Evolutionary conservation across 2,113 vertebrate species (phyloP), one percentile per base, ranked within the genome.

Genomic region (Sylvilagus bachmani): DNA sequence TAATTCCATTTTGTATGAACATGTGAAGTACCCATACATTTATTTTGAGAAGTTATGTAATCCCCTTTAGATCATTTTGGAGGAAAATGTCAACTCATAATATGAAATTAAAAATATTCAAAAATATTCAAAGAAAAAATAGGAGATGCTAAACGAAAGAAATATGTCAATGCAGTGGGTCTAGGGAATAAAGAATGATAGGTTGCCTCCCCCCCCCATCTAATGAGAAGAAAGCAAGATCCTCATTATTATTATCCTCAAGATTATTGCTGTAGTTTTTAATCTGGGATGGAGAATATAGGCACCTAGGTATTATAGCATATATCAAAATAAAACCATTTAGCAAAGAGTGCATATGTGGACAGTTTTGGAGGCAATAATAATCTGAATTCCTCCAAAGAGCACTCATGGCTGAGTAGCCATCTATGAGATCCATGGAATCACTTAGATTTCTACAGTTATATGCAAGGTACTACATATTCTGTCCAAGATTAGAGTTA

Each of bases 321-420:
- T 61, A n/a, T 29, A 31, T 62, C 38, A 81, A 69, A 90, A 70
- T 93, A 77, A 90, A 86, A 27, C 10, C 14, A 88, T 71, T 91
- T 16, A 44, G 44, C 11, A 11, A 44, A 53, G 38, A 70, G 64
- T 13, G 44, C 21, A 5, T 44, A 71, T 25, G 8, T 31, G 49
- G 38, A 91, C 17, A 66, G 10, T 1, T 33, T 51, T 61, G 53
- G 2, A 24, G 25, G 13, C 8, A 66, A 51, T 83, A 64, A 64
- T 31, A 33, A 79, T 79, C 19, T 88, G 24, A 73, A 84, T 79
- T 94, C 24, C 55, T 38, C 31, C n/a, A 74, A 55, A 22, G 55
- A 58, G 66, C 36, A 67, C 24, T 27, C 2, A 58, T 87, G 22
- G 44, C 14, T 78, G 22, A 74, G 0, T 38, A 67, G 38, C 25